Percentiles rank a stretch among this genome's conserved stretches.
Evolutionary conservation across 2,797 vertebrate species (phyloP).

Genomic region (Tarsius wallacei): DNA sequence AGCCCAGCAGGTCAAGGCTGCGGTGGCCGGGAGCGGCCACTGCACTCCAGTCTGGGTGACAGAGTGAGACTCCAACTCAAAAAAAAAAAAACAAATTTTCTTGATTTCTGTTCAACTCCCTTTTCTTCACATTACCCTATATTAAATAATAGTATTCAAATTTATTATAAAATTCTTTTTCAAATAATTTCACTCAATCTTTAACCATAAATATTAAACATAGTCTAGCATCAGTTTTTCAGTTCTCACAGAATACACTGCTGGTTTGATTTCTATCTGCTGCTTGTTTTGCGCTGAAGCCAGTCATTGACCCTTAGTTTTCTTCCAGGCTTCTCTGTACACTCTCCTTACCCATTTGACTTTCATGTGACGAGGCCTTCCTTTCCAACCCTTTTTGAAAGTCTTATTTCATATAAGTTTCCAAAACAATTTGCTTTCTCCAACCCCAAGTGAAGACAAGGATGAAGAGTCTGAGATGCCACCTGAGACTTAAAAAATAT

Average conservation of each 20-base stretch:
- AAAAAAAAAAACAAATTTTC: background rate
- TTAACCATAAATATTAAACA: conserved; percentile 52
- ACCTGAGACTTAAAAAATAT: conserved; percentile 4
- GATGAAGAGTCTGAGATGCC: background rate
- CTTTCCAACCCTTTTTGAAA: conserved; percentile 5
- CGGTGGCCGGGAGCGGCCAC: too few species aligned
- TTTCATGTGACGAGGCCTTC: background rate
- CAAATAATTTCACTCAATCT: conserved; percentile 53
- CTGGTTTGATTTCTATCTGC: background rate
- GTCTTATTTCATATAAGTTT: background rate
- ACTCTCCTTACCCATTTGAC: background rate
- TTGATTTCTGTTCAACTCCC: background rate
- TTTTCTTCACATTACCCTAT: conserved; percentile 36
- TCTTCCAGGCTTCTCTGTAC: conserved; percentile 4
- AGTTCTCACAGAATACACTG: background rate
- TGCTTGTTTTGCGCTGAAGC: background rate
- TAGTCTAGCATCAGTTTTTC: background rate
- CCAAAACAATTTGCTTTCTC: background rate
- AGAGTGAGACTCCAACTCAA: too few species aligned
- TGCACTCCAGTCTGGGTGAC: too few species aligned
- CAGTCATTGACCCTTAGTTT: background rate
- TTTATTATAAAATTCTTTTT: conserved; percentile 54
- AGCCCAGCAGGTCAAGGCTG: too few species aligned
- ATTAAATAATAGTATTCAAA: conserved; percentile 39
- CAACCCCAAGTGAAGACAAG: conserved; percentile 16